Conservation (phyloP, 2,113 vertebrate species). For the Laticauda laticaudata region DNA sequence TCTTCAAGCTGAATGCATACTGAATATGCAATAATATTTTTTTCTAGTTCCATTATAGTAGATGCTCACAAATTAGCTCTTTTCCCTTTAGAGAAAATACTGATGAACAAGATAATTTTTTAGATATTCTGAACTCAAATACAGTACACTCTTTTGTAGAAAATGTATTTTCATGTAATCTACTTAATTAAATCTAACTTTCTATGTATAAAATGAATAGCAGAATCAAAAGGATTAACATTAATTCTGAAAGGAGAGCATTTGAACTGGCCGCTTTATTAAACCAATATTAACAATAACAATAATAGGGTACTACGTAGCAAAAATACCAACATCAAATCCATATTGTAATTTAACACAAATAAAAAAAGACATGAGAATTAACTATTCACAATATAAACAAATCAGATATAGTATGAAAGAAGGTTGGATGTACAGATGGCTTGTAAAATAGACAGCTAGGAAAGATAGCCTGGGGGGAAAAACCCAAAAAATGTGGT, state of each 20-base stretch:
- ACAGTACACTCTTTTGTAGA: neutral
- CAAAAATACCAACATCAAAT: neutral
- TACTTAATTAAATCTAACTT: neutral
- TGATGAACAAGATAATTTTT: neutral
- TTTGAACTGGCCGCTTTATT: neutral
- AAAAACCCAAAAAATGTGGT: neutral
- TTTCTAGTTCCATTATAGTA: neutral
- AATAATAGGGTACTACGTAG: neutral
- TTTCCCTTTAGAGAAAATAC: neutral
- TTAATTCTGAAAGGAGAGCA: neutral
- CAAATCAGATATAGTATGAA: neutral
- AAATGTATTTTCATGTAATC: neutral
- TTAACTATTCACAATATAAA: neutral
- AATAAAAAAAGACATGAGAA: neutral
- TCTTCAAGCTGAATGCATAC: neutral
- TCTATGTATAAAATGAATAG: neutral
- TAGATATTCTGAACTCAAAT: neutral
- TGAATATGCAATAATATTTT: neutral
- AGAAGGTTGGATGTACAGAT: neutral
- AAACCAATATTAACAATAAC: neutral
- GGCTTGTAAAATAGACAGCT: neutral
- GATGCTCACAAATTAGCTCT: neutral
- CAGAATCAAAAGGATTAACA: neutral
- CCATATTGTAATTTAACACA: neutral
- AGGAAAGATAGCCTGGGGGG: neutral